Base-by-base conservation (phyloP, 2,113 vertebrate genomes). In the Sminthopsis crassicaudata region DNA sequence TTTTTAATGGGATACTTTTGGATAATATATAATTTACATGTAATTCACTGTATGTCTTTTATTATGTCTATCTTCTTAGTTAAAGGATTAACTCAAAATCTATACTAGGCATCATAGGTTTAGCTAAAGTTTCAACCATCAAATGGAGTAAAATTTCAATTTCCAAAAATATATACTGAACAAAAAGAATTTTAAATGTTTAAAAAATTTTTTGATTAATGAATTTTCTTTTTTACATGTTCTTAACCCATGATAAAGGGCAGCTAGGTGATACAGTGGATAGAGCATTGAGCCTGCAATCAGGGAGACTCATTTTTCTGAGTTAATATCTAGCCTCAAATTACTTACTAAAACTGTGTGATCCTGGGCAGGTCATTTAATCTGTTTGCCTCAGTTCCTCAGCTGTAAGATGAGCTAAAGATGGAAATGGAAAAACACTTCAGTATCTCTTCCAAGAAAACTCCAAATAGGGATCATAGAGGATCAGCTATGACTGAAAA, bases 11-110 rank as follows among this genome's bases (percentile, higher is more conserved):
- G 27, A 67, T 12, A 60, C 10, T 60, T 84, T 84, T 22, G 5
- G 67, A 84, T 84, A n/a, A n/a, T 42, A 50, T 95, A 5, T 92
- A 53, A 90, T 95, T 97, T 95, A 67, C 91, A 93, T 95, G 55
- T 23, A 92, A 0, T 95, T 96, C 92, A 30, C 52, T 84, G 0
- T 91, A 36, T 84, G 8, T 84, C 36, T 84, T 42, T 84, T 92
- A 91, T 90, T 95, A 22, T 92, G 1, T 91, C 46, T 92, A 42
- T 91, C 12, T 57, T 93, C 89, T 90, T 93, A 90, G 76, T 91
- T 95, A 88, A 96, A 92, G 19, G 8, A 14, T 88, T 92, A 94
- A 22, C 95, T 95, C 50, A 95, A 92, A 53, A 30, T 91, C 12
- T 67, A 91, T 46, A 52, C n/a, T 27, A 22, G 24, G n/a, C 93